A percentile compares a stretch with the other conserved stretches of the same genome.
Conservation (phyloP, 1,140 invertebrate species). For the Drosophila bipectinata region DNA sequence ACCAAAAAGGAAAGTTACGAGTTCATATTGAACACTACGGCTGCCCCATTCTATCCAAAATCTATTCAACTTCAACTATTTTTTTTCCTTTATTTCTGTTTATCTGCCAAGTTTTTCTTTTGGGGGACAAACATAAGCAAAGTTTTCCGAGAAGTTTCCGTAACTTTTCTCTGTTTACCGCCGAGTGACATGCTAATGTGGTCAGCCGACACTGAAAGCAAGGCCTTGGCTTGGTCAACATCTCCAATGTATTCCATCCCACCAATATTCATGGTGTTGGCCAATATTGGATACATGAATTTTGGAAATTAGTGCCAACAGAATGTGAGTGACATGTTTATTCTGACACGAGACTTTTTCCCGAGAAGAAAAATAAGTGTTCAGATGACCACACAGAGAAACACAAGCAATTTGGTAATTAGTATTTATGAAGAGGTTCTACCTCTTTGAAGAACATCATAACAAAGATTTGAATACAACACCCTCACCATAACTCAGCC, state of each 20-base stretch:
- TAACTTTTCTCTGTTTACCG: slow-evolving; percentile 53
- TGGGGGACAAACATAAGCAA: slow-evolving; percentile 53
- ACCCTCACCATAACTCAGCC: neutral
- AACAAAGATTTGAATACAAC: neutral
- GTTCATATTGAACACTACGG: slow-evolving; percentile 33
- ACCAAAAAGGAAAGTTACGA: slow-evolving; percentile 52
- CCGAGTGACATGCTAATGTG: slow-evolving; percentile 53
- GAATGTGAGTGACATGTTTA: slow-evolving; percentile 25
- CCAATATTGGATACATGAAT: slow-evolving; percentile 28
- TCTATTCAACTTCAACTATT: slow-evolving; percentile 18
- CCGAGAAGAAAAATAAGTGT: slow-evolving; percentile 12
- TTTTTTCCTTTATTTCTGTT: slow-evolving; percentile 18
- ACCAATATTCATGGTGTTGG: slow-evolving; percentile 2
- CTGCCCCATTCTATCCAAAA: neutral
- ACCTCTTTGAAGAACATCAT: neutral
- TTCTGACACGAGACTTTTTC: slow-evolving; percentile 6
- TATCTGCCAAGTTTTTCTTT: slow-evolving; percentile 46
- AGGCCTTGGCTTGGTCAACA: slow-evolving; percentile 32
- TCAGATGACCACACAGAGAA: neutral
- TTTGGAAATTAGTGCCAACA: slow-evolving; percentile 27
- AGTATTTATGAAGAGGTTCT: neutral
- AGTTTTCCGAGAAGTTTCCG: slow-evolving; percentile 55
- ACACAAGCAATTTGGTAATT: neutral
- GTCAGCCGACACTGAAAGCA: slow-evolving; percentile 31
- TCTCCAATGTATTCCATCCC: slow-evolving; percentile 7